Percentiles rank a stretch among this genome's conserved stretches.
Conservation (phyloP, 2,888 invertebrate species). For the Phyto melanocephala region DNA sequence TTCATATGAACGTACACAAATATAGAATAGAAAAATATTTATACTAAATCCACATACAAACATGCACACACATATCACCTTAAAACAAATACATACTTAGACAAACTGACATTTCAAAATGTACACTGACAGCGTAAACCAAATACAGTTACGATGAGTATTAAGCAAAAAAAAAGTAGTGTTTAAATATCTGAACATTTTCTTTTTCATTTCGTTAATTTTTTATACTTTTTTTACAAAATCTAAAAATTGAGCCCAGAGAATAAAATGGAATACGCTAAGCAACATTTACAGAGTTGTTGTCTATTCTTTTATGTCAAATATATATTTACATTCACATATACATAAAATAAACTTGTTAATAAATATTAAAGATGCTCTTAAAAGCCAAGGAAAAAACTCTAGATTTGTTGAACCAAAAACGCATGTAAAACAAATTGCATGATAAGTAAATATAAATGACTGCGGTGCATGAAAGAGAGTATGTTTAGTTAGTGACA, state of each 20-base stretch:
- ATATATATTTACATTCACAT: not conserved
- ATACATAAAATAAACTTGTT: not conserved
- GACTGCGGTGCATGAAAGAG: no score
- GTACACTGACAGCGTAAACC: not conserved
- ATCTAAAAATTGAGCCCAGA: not conserved
- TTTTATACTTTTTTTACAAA: not conserved
- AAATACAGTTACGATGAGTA: not conserved
- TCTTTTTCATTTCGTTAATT: not conserved
- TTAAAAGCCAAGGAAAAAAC: not conserved
- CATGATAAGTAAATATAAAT: no score
- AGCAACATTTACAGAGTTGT: constrained; percentile 1
- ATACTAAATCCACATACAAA: not conserved
- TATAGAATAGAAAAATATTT: constrained; percentile 5
- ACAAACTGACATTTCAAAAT: not conserved
- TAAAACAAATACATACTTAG: not conserved
- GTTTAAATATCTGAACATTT: not conserved
- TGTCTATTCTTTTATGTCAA: not conserved
- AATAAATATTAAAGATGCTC: not conserved
- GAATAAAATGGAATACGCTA: not conserved
- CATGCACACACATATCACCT: not conserved
- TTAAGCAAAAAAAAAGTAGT: not conserved
- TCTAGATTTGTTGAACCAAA: not conserved
- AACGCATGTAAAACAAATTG: no score
- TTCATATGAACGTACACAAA: not conserved
- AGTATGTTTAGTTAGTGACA: no score